These are phyloP conservation scores for Drosophila ananassae DNA, from an alignment of 1,140 invertebrate species.

Conservation along the genomic window DNA sequence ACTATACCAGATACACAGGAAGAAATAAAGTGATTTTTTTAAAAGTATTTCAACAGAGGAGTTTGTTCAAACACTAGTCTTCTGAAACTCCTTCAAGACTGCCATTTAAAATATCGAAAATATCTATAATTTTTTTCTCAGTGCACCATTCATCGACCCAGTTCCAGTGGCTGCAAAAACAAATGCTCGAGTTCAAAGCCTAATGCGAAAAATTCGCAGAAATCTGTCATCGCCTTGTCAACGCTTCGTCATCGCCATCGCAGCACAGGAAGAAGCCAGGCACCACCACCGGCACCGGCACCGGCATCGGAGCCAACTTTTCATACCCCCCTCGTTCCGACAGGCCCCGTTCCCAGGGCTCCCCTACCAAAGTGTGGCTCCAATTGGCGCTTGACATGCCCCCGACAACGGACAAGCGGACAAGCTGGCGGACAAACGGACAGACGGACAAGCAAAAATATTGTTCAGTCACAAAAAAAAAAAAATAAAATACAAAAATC, in stretches of 20 bases:
- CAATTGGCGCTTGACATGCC: slow-evolving; percentile 69
- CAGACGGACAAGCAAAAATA: slow-evolving; percentile 65
- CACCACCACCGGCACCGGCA: slow-evolving; percentile 20
- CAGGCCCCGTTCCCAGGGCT: neutral
- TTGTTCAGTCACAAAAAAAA: slow-evolving; percentile 51
- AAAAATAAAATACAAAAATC: slow-evolving; percentile 60
- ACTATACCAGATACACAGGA: slow-evolving; percentile 4
- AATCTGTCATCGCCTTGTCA: slow-evolving; percentile 82
- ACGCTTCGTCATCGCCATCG: slow-evolving; percentile 69
- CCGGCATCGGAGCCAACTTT: slow-evolving; percentile 16
- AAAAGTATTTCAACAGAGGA: neutral
- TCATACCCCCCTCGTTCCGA: neutral
- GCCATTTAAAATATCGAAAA: too few relatives aligned
- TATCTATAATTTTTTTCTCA: neutral
- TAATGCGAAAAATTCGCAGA: slow-evolving; percentile 82
- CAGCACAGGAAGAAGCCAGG: slow-evolving; percentile 51
- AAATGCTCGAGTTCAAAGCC: slow-evolving; percentile 79
- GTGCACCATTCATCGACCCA: slow-evolving; percentile 30
- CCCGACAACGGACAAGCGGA: slow-evolving; percentile 22
- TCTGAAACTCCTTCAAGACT: too few relatives aligned
- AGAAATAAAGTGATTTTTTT: neutral
- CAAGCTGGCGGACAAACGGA: slow-evolving; percentile 15
- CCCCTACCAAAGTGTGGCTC: slow-evolving; percentile 61
- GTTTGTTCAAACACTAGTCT: too few relatives aligned
- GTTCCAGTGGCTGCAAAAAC: slow-evolving; percentile 55